Conservation (phyloP, 2,113 vertebrate genomes). For the Urocolius indicus region DNA sequence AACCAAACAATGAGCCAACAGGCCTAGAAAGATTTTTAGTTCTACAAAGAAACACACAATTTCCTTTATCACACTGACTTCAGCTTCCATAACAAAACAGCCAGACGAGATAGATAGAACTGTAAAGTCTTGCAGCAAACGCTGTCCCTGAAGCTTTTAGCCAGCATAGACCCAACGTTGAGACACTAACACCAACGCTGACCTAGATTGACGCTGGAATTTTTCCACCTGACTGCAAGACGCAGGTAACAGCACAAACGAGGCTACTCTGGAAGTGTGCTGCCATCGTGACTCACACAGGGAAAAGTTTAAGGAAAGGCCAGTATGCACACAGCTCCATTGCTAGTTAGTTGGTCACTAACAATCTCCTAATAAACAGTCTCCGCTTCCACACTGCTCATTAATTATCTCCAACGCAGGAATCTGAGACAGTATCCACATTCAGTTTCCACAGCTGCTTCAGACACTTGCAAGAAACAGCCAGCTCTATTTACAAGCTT, state of each 20-base stretch:
- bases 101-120: neutral
- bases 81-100: neutral
- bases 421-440: neutral
- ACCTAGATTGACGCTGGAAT: fast-evolving
- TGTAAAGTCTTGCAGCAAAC: neutral
- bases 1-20: neutral
- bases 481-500: neutral
- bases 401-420: neutral
- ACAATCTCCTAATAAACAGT: neutral
- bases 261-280: neutral
- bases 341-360: neutral
- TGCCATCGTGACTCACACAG: neutral
- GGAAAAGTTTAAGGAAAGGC: neutral
- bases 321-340: neutral
- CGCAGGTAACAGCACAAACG: neutral
- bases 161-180: neutral
- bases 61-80: neutral
- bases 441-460: neutral
- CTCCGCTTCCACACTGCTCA: neutral
- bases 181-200: neutral
- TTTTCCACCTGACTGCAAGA: neutral
- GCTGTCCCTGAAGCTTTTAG: neutral
- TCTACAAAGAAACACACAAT: neutral
- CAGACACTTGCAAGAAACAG: neutral
- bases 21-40: neutral